Evolutionary conservation across 1,140 invertebrate species (phyloP).

Genomic region (Hyposmocoma kahamanoa): DNA sequence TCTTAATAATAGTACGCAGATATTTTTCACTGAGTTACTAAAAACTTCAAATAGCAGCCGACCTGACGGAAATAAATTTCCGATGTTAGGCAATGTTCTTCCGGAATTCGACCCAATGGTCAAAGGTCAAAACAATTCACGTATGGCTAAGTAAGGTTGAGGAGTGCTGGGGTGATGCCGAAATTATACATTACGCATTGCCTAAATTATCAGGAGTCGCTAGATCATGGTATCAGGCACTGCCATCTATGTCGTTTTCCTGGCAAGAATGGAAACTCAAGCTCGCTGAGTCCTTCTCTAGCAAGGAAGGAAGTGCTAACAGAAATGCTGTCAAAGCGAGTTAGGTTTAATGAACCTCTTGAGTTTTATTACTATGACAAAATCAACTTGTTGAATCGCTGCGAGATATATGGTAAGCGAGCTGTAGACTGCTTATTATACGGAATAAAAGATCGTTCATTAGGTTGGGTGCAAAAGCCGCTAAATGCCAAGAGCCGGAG

Average conservation of each 20-base stretch:
- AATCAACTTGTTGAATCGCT: constrained; percentile 26
- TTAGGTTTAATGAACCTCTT: constrained; percentile 21
- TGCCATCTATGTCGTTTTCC: constrained; percentile 15
- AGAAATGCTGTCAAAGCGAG: constrained; percentile 26
- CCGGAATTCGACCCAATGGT: constrained; percentile 28
- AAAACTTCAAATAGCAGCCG: constrained; percentile 11
- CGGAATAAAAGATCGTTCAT: constrained; percentile 24
- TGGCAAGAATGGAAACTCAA: constrained; percentile 20
- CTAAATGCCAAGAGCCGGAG: constrained; percentile 20
- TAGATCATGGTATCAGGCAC: constrained; percentile 15
- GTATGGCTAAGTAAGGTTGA: constrained; percentile 21
- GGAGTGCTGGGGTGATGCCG: constrained; percentile 17
- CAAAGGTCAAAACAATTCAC: constrained; percentile 16
- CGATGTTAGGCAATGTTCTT: constrained; percentile 22
- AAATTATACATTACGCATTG: constrained; percentile 20
- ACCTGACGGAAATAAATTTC: constrained; percentile 17
- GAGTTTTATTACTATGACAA: constrained; percentile 33
- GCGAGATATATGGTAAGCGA: constrained; percentile 26
- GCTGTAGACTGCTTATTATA: constrained; percentile 32
- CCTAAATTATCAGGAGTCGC: constrained; percentile 17
- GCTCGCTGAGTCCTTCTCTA: constrained; percentile 14
- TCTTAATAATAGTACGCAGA: background rate
- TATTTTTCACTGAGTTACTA: constrained; percentile 9
- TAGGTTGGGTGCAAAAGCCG: constrained; percentile 20
- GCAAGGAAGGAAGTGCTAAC: constrained; percentile 16